These are phyloP conservation scores for Drosophila siamana DNA, from an alignment of 2,888 invertebrate species.

Conservation along the genomic window DNA sequence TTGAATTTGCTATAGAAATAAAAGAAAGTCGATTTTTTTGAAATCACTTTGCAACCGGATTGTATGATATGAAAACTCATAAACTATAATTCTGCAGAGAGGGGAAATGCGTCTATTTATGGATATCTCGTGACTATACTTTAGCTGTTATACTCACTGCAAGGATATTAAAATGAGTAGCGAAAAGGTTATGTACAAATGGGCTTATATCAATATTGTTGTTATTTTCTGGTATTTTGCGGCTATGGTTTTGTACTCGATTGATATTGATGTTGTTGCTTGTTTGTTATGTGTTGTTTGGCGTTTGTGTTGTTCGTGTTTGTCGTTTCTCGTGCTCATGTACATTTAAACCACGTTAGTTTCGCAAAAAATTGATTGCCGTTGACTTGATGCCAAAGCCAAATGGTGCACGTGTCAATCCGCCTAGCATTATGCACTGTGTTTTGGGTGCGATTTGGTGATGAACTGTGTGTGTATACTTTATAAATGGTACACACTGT, in stretches of 20 bases:
- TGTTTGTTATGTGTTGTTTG: constrained; percentile 6
- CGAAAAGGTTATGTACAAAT: constrained; percentile 10
- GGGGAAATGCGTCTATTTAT: not conserved
- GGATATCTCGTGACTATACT: constrained; percentile 4
- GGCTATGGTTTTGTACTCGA: not conserved
- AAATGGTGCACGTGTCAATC: constrained; percentile 54
- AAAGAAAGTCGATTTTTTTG: too few relatives aligned
- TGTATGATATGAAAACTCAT: too few relatives aligned
- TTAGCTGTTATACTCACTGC: not conserved
- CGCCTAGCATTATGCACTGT: constrained; percentile 44
- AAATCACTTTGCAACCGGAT: not conserved
- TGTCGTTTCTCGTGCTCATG: constrained; percentile 43
- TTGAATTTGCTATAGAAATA: too few relatives aligned
- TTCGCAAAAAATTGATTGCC: constrained; percentile 69
- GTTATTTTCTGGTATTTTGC: not conserved
- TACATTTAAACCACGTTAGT: constrained; percentile 61
- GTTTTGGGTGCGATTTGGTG: constrained; percentile 41
- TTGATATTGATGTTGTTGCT: not conserved
- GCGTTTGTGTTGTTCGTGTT: constrained; percentile 39
- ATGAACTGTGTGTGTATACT: constrained; percentile 11
- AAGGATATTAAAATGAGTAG: constrained; percentile 8
- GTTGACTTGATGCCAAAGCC: constrained; percentile 56
- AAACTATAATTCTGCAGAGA: too few relatives aligned
- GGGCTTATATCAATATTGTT: not conserved
- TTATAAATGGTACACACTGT: constrained; percentile 34